phyloP scores from a whole-genome alignment of 2,888 invertebrate species.

The Synanthedon vespiformis region DNA sequence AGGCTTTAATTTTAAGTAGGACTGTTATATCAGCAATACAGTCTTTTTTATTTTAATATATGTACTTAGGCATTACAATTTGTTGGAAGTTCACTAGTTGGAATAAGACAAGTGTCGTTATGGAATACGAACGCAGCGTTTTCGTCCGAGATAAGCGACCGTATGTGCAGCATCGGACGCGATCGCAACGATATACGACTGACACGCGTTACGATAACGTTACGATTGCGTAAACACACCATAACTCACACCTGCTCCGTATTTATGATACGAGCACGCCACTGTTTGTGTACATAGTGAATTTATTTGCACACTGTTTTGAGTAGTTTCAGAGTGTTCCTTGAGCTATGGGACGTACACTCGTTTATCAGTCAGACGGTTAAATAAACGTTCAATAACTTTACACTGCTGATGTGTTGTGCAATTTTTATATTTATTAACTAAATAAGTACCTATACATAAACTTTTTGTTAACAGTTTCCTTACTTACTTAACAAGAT shows the following conservation, averaged over 20 bases:
- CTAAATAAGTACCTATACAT: too few relatives aligned
- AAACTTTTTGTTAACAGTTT: too few relatives aligned
- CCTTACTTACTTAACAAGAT: too few relatives aligned
- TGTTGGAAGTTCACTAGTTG: too few relatives aligned
- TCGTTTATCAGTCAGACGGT: not conserved
- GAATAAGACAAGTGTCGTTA: too few relatives aligned
- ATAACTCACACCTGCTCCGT: conserved; percentile 8
- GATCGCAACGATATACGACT: conserved; percentile 4
- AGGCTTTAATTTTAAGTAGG: too few relatives aligned
- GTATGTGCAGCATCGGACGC: not conserved
- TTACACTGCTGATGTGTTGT: not conserved
- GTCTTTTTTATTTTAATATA: too few relatives aligned
- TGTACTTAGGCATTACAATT: too few relatives aligned
- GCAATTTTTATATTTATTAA: too few relatives aligned
- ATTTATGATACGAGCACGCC: conserved; percentile 5
- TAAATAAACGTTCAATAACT: not conserved
- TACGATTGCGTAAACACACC: conserved; percentile 6
- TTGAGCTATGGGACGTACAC: not conserved
- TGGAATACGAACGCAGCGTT: not conserved
- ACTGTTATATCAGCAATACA: too few relatives aligned
- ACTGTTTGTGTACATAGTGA: conserved; percentile 2
- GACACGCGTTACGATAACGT: conserved; percentile 2
- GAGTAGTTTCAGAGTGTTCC: not conserved
- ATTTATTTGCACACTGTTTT: not conserved
- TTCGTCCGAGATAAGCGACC: not conserved